phyloP scores from a whole-genome alignment of 1,140 invertebrate genomes.

The Coptotermes formosanus region DNA sequence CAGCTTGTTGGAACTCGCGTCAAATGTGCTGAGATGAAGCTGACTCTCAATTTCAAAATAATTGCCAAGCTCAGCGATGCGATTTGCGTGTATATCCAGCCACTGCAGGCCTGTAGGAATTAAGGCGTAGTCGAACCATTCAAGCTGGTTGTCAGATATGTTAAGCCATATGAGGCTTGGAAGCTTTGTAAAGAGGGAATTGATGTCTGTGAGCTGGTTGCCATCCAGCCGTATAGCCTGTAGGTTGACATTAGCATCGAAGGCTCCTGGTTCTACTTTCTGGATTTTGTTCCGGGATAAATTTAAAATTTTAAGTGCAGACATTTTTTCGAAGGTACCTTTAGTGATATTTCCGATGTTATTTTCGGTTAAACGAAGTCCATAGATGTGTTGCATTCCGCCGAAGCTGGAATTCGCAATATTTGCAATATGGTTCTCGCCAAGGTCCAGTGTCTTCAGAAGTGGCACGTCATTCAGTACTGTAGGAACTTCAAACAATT shows the following conservation, averaged over 20 bases:
- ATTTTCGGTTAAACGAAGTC: conserved; percentile 83
- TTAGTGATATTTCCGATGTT: conserved; percentile 81
- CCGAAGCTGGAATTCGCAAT: conserved; percentile 79
- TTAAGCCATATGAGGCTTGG: conserved; percentile 85
- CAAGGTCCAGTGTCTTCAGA: conserved; percentile 82
- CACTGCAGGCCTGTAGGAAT: conserved; percentile 86
- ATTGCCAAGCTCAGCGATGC: conserved; percentile 84
- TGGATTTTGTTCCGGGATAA: conserved; percentile 84
- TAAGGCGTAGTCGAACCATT: conserved; percentile 88
- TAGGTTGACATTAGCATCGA: conserved; percentile 79
- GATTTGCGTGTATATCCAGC: conserved; percentile 86
- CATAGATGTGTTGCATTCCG: conserved; percentile 77
- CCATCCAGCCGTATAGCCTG: conserved; percentile 85
- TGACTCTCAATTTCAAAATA: conserved; percentile 85
- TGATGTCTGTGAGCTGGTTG: conserved; percentile 82
- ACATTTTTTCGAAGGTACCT: conserved; percentile 80
- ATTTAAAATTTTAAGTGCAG: conserved; percentile 82
- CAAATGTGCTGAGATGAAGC: conserved; percentile 77
- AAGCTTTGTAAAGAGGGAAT: conserved; percentile 79
- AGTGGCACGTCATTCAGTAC: conserved; percentile 77
- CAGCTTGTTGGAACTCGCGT: conserved; percentile 81
- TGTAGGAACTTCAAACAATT: conserved; percentile 76
- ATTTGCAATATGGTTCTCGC: conserved; percentile 82
- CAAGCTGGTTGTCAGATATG: conserved; percentile 85
- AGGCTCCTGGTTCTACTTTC: conserved; percentile 78